Conservation (phyloP, 1,140 invertebrate genomes). For the Lordiphosa stackelbergi region DNA sequence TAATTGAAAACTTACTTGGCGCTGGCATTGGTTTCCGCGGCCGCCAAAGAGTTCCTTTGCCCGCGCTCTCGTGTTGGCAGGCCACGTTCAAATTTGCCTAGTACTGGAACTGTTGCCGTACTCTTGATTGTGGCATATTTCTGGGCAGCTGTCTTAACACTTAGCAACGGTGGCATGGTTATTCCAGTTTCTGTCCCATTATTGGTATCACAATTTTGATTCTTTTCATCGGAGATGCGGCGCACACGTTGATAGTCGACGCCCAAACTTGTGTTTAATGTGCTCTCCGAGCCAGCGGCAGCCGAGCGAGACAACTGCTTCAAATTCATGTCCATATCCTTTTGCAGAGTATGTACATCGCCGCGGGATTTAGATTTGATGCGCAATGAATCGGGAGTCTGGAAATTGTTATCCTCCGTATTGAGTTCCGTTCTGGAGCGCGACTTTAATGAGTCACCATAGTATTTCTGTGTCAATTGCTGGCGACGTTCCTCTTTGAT, state of each 20-base stretch:
- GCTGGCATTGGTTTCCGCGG: slow-evolving; percentile 51
- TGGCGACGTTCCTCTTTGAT: slow-evolving; percentile 94
- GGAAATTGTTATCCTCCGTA: slow-evolving; percentile 65
- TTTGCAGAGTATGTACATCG: slow-evolving; percentile 66
- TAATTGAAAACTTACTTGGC: slow-evolving; percentile 34
- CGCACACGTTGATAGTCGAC: slow-evolving; percentile 48
- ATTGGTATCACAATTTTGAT: slow-evolving; percentile 76
- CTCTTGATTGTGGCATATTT: slow-evolving; percentile 46
- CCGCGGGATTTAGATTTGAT: slow-evolving; percentile 76
- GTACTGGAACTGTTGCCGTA: slow-evolving; percentile 23
- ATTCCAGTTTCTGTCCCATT: slow-evolving; percentile 21
- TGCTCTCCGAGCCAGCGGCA: slow-evolving; percentile 61
- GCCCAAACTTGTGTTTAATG: slow-evolving; percentile 32
- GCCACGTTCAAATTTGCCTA: slow-evolving; percentile 58
- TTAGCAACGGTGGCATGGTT: slow-evolving; percentile 27
- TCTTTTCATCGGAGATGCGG: slow-evolving; percentile 76
- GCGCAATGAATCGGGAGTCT: slow-evolving; percentile 59
- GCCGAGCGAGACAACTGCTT: slow-evolving; percentile 56
- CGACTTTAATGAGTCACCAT: slow-evolving; percentile 86
- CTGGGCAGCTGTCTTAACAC: slow-evolving; percentile 54
- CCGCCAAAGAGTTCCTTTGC: slow-evolving; percentile 39
- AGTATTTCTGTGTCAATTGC: slow-evolving; percentile 90
- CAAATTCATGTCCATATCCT: slow-evolving; percentile 73
- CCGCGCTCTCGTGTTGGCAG: slow-evolving; percentile 46
- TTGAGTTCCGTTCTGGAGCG: slow-evolving; percentile 73